Percentiles rank a stretch among this genome's conserved stretches.
These are phyloP conservation scores for Hydropsyche tenuis DNA, from an alignment of 1,140 invertebrate species.

Conservation along the genomic window DNA sequence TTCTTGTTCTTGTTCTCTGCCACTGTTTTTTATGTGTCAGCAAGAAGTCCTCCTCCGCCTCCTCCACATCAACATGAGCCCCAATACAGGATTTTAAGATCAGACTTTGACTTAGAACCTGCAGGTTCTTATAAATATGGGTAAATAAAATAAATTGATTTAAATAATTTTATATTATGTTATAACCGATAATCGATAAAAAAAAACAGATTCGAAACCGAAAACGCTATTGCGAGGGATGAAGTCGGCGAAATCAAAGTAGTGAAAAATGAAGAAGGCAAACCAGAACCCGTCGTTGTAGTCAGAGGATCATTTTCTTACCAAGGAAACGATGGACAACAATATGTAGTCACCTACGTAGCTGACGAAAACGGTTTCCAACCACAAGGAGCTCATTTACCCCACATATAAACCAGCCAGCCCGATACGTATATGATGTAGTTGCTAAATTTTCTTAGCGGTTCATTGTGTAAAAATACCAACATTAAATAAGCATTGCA, in stretches of 20 bases:
- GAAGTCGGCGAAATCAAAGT: slow-evolving; percentile 56
- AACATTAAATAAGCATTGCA: neutral
- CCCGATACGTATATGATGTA: neutral
- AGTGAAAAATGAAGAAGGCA: slow-evolving; percentile 57
- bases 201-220: slow-evolving; percentile 56
- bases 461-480: neutral
- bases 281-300: slow-evolving; percentile 56
- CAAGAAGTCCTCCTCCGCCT: slow-evolving; percentile 37
- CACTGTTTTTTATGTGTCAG: slow-evolving; percentile 18
- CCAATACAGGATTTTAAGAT: slow-evolving; percentile 56
- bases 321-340: slow-evolving; percentile 74
- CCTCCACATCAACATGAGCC: too few species aligned
- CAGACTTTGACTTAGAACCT: slow-evolving; percentile 53
- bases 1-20: slow-evolving; percentile 33
- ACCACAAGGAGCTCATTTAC: slow-evolving; percentile 75
- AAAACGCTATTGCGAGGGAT: slow-evolving; percentile 52
- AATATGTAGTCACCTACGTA: slow-evolving; percentile 73
- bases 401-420: slow-evolving; percentile 58
- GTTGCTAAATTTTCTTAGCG: slow-evolving; percentile 40
- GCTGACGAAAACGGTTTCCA: slow-evolving; percentile 83
- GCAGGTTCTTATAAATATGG: slow-evolving; percentile 54
- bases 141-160: slow-evolving; percentile 48
- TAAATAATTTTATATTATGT: neutral
- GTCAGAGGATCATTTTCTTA: slow-evolving; percentile 63
- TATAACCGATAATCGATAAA: too few species aligned